A percentile compares a stretch with the other conserved stretches of the same genome.
These are phyloP conservation scores for Arbacia lixula DNA, from an alignment of 53 echinoderm and acorn worm genomes.

Conservation along the genomic window DNA sequence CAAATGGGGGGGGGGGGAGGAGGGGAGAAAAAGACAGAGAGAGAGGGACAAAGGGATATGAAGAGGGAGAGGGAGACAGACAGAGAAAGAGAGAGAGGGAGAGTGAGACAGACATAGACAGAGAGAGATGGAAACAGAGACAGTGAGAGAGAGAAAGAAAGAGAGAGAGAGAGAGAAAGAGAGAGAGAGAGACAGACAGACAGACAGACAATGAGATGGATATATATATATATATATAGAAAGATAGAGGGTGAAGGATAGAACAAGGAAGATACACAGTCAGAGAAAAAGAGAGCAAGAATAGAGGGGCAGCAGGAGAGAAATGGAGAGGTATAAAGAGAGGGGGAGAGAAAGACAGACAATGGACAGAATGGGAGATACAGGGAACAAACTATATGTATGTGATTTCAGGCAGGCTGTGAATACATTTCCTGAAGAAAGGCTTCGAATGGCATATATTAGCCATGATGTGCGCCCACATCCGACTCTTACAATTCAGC, in stretches of 20 bases:
- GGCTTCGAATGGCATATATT: no score
- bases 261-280: no score
- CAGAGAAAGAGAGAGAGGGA: not conserved
- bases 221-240: not conserved
- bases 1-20: no score
- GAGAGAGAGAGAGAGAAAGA: not conserved
- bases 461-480: no score
- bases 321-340: not conserved
- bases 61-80: not conserved
- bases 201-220: not conserved
- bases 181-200: not conserved
- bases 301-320: not conserved
- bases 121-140: not conserved
- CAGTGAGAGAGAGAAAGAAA: not conserved
- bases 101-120: not conserved
- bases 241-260: not conserved
- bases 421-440: no score
- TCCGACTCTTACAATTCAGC: no score
- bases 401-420: no score
- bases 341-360: not conserved
- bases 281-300: not conserved
- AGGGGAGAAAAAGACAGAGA: not conserved
- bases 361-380: not conserved
- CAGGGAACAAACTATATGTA: no score
- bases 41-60: not conserved